Conservation (phyloP, 1,140 invertebrate species). For the Sitophilus oryzae region DNA sequence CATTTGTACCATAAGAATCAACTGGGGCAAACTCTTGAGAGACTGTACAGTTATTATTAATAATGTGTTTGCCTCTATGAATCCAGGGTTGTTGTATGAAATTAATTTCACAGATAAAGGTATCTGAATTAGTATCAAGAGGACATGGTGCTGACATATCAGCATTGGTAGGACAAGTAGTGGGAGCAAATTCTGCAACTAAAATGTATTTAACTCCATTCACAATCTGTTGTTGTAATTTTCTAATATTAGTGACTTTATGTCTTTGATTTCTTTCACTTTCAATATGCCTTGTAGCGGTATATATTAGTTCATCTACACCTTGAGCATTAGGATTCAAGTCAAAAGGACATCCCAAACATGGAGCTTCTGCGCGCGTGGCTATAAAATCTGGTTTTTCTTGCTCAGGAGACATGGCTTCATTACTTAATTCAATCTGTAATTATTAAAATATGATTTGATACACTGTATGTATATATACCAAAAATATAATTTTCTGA, state of each 20-base stretch:
- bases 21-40: conserved; percentile 35
- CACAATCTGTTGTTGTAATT: conserved; percentile 38
- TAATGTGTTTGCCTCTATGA: conserved; percentile 35
- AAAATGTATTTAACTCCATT: conserved; percentile 39
- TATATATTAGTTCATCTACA: conserved; percentile 31
- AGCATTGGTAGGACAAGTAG: conserved; percentile 29
- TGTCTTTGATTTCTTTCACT: conserved; percentile 29
- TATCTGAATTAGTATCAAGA: conserved; percentile 19
- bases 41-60: conserved; percentile 40
- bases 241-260: conserved; percentile 29
- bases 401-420: conserved; percentile 21
- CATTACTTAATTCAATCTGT: conserved; percentile 25
- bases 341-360: conserved; percentile 35
- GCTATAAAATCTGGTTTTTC: conserved; percentile 26
- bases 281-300: conserved; percentile 35
- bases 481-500: conserved; percentile 4
- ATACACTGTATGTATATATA: neutral
- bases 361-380: conserved; percentile 19
- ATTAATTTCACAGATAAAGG: conserved; percentile 35
- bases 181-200: conserved; percentile 34
- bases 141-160: conserved; percentile 18
- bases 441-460: no score
- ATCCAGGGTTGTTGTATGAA: conserved; percentile 40
- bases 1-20: conserved; percentile 7
- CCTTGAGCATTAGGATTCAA: conserved; percentile 34